Conservation (phyloP, 2,113 vertebrate species). For the Proteles cristata region DNA sequence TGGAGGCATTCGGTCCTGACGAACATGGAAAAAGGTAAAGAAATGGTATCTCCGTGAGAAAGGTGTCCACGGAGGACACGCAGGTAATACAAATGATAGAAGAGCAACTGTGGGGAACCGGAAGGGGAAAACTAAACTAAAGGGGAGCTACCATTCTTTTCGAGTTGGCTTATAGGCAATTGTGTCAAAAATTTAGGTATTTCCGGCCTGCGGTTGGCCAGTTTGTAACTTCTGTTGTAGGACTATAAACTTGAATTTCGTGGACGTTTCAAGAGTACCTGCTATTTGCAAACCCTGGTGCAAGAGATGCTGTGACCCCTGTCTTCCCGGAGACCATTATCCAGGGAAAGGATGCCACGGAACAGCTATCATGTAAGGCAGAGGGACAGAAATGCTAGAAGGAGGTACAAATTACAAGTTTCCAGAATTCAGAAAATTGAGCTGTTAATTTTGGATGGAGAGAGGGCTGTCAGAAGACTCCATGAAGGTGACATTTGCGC, state of each 20-base stretch:
- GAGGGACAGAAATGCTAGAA: background rate
- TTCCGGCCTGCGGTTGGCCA: background rate
- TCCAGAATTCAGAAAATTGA: background rate
- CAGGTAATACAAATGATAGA: background rate
- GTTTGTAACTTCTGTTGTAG: background rate
- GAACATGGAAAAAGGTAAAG: background rate
- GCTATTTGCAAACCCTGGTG: background rate
- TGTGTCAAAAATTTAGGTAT: background rate
- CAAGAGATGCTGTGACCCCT: background rate
- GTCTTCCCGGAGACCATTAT: background rate
- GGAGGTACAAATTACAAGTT: background rate
- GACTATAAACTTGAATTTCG: background rate
- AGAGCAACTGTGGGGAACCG: background rate
- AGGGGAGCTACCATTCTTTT: background rate
- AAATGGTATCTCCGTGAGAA: background rate
- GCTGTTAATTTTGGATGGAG: constrained; percentile 21
- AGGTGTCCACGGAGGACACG: no score
- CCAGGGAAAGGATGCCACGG: background rate
- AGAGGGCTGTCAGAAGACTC: background rate
- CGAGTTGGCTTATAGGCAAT: background rate
- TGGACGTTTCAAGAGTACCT: background rate
- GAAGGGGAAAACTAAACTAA: background rate
- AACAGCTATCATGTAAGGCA: background rate
- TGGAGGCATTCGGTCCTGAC: background rate
- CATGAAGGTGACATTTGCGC: background rate